Evolutionary conservation across 1,140 invertebrate genomes (phyloP), one percentile per base, ranked within the genome.

Genomic region (Sweltsa coloradensis): DNA sequence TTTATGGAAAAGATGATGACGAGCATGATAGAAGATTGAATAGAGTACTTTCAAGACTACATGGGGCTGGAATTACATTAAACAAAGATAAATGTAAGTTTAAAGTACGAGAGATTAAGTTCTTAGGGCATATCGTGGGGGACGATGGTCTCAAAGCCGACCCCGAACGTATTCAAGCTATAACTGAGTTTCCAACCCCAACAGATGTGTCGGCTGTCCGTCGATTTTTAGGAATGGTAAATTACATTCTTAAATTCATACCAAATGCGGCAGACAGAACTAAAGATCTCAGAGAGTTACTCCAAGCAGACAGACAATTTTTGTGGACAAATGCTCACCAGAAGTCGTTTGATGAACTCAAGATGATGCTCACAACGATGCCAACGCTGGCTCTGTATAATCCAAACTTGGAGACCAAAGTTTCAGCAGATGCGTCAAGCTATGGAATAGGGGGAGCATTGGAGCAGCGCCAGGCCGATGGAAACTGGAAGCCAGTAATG

Each of bases 231-330:
- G 63, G 65, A 3, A 54, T 66, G 43, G 50, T 60, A 26, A 59
- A 60, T 29, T 71, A 65, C 46, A 61, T 63, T 47, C 34, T 59
- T 2, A 54, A 57, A 45, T 68, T 66, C 53, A 59, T 70, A 16
- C 56, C 47, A 45, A 56, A 55, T 41, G 53, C 60, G 52, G 63
- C 63, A n/a, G 45, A 58, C 51, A 44, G 60, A 14, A 51, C 65
- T 37, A 44, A 53, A 51, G 63, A 62, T 14, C 49, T 73, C 23
- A 61, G 62, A 37, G 29, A 59, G 9, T 54, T 70, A n/a, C n/a
- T n/a, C n/a, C n/a, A n/a, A n/a, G n/a, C n/a, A n/a, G n/a, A n/a
- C n/a, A n/a, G n/a, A n/a, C n/a, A n/a, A n/a, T n/a, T n/a, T n/a
- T n/a, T n/a, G n/a, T n/a, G n/a, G n/a, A n/a, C n/a, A n/a, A n/a